Conservation (phyloP, 2,797 vertebrate genomes). For the Trematomus bernacchii region DNA sequence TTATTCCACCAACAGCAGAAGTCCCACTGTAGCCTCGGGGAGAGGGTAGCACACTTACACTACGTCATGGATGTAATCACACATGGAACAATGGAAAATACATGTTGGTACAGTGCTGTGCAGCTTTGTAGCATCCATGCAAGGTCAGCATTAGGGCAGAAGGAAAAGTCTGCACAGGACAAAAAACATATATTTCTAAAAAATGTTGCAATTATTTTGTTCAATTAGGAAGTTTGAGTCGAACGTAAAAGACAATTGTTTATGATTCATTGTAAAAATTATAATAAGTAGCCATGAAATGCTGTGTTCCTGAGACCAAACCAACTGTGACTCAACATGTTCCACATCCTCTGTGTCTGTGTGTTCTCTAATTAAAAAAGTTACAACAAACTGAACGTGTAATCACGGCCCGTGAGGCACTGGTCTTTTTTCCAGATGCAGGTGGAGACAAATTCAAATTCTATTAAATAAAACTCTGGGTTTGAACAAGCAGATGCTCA, state of each 20-base stretch:
- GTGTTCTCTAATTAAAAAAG: constrained; percentile 78
- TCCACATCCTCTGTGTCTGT: constrained; percentile 63
- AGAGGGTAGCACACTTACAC: constrained; percentile 54
- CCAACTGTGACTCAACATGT: constrained; percentile 69
- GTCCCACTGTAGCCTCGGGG: constrained; percentile 59
- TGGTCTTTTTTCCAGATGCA: constrained; percentile 57
- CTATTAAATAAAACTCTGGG: constrained; percentile 28
- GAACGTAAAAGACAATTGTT: not conserved
- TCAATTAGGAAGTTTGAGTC: not conserved
- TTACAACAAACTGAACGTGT: constrained; percentile 65
- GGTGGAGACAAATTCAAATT: constrained; percentile 61
- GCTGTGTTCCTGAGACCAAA: constrained; percentile 37
- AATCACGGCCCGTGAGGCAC: constrained; percentile 64
- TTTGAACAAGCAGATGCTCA: constrained; percentile 47
- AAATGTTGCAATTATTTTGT: not conserved
- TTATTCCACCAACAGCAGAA: constrained; percentile 72
- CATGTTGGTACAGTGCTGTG: constrained; percentile 66
- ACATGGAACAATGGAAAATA: constrained; percentile 76
- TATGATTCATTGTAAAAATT: constrained; percentile 2
- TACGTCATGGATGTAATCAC: constrained; percentile 77
- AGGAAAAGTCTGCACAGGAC: constrained; percentile 6
- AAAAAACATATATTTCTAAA: too few relatives aligned
- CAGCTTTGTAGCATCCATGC: constrained; percentile 41
- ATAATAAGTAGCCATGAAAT: constrained; percentile 7
- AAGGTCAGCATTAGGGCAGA: constrained; percentile 66